Evolutionary conservation across 2,113 vertebrate genomes (phyloP).

Genomic region (Tychaedon coryphoeus): DNA sequence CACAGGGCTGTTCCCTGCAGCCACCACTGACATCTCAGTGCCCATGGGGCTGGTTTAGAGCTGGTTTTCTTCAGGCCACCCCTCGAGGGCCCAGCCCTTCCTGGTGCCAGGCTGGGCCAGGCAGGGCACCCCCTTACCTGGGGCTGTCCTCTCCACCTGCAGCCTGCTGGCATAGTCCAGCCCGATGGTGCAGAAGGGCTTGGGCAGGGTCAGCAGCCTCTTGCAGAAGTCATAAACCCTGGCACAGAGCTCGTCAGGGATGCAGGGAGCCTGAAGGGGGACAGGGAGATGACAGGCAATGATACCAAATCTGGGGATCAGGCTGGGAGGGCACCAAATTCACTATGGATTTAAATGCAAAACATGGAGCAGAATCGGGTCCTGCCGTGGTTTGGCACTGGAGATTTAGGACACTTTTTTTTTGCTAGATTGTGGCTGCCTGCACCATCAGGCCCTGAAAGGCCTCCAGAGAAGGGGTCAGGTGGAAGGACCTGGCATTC

Average conservation of each 20-base stretch:
- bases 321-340: not conserved
- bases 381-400: not conserved
- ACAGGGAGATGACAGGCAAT: not conserved
- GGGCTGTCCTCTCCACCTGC: conserved; percentile 78
- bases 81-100: accelerated
- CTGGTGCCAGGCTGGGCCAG: accelerated
- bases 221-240: conserved; percentile 87
- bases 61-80: not conserved
- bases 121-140: conserved; percentile 68
- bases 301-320: not conserved
- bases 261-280: conserved; percentile 75
- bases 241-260: conserved; percentile 85
- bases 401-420: not conserved
- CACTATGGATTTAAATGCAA: not conserved
- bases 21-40: not conserved
- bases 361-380: not conserved
- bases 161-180: conserved; percentile 82
- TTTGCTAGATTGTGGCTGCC: not conserved
- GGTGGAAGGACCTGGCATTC: not conserved
- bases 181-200: conserved; percentile 87
- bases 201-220: conserved; percentile 84
- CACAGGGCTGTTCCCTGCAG: not conserved
- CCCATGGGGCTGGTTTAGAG: not conserved
- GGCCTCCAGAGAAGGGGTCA: not conserved
- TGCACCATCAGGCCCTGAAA: not conserved